phyloP scores from a whole-genome alignment of 64 coral and sea anemone species.

The Montipora foliosa region DNA sequence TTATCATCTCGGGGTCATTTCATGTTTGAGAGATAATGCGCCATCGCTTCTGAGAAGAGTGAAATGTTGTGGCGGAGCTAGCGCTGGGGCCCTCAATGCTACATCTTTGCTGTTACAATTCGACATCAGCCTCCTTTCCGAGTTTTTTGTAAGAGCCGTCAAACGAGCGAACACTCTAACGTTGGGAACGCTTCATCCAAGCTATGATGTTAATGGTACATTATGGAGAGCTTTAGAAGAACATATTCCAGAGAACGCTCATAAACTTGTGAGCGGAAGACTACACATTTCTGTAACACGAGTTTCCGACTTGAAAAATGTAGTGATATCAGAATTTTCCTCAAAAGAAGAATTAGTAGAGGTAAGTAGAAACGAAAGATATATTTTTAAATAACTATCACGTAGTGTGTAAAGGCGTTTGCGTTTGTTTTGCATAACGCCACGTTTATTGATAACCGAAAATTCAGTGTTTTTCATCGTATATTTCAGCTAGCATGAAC shows the following conservation, averaged over 20 bases:
- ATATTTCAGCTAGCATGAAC: no score
- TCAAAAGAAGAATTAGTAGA: constrained; percentile 94
- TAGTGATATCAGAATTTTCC: constrained; percentile 89
- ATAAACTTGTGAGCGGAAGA: constrained; percentile 75
- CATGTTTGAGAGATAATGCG: constrained; percentile 93
- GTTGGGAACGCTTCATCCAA: constrained; percentile 90
- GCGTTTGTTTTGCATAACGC: no score
- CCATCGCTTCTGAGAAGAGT: constrained; percentile 86
- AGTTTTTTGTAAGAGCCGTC: constrained; percentile 91
- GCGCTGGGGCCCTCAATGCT: constrained; percentile 90
- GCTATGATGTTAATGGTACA: constrained; percentile 79
- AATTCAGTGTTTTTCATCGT: no score
- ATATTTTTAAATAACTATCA: neutral
- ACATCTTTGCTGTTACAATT: constrained; percentile 82
- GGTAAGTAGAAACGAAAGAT: constrained; percentile 60
- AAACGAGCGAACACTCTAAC: constrained; percentile 87
- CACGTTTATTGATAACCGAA: no score
- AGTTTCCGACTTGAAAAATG: constrained; percentile 82
- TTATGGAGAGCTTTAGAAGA: constrained; percentile 84
- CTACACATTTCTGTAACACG: constrained; percentile 96
- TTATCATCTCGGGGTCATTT: constrained; percentile 97
- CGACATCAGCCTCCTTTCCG: constrained; percentile 71
- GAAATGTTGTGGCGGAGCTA: constrained; percentile 94
- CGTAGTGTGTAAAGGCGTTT: neutral
- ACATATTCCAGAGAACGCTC: constrained; percentile 86